These are phyloP conservation scores for Gymnothorax reevesii DNA, from an alignment of 2,797 vertebrate genomes.

Conservation along the genomic window DNA sequence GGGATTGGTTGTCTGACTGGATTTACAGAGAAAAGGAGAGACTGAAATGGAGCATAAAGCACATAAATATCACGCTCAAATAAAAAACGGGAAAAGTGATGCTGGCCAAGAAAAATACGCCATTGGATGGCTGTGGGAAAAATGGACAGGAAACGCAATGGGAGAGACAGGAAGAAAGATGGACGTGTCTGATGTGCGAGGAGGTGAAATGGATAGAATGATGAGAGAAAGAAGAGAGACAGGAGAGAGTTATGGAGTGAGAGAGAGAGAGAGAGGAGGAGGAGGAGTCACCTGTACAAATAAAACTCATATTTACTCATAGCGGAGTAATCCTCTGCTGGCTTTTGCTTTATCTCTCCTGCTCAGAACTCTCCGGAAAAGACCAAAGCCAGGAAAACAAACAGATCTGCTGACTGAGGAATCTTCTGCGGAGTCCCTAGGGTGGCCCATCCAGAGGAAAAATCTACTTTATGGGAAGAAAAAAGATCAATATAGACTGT, in stretches of 20 bases:
- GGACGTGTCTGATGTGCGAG: conserved; percentile 52
- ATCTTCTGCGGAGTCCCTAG: conserved; percentile 23
- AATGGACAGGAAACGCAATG: conserved; percentile 57
- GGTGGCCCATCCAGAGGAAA: conserved; percentile 18
- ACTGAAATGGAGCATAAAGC: conserved; percentile 55
- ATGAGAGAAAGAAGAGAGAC: conserved; percentile 11
- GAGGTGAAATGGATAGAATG: conserved; percentile 49
- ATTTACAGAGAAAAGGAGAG: conserved; percentile 17
- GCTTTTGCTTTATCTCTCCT: conserved; percentile 44
- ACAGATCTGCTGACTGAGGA: conserved; percentile 34
- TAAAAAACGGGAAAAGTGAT: conserved; percentile 78
- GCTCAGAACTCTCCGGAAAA: conserved; percentile 48
- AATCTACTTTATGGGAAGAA: background rate
- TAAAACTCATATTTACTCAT: conserved; percentile 48
- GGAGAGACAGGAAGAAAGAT: conserved; percentile 50
- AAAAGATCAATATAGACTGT: background rate
- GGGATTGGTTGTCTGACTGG: background rate
- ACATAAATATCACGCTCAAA: conserved; percentile 75
- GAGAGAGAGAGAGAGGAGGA: conserved; percentile 26
- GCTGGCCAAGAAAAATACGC: conserved; percentile 79
- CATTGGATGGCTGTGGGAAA: conserved; percentile 61
- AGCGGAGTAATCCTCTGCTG: conserved; percentile 42
- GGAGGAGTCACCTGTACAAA: conserved; percentile 56
- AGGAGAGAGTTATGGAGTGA: background rate
- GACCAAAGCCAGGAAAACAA: conserved; percentile 42